Evolutionary conservation across 2,888 invertebrate genomes (phyloP), one percentile per base, ranked within the genome.

Genomic region (Ptychoptera albimana): DNA sequence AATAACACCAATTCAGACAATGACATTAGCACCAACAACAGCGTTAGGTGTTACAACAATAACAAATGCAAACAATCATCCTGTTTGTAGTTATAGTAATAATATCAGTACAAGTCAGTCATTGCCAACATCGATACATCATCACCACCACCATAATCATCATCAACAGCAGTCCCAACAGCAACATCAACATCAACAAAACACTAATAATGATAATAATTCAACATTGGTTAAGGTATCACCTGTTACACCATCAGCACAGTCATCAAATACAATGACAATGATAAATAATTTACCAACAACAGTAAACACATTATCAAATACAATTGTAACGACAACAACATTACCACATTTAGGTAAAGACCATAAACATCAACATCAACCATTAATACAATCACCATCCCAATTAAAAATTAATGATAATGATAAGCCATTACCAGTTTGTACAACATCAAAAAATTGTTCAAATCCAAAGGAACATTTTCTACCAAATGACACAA

Each of bases 391-490:
- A n/a, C n/a, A n/a, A 32, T n/a, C 9, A 32, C 32, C 9, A 32
- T 11, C 32, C 2, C 15, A 44, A 42, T 10, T 34, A 41, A 42
- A 34, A 16, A 31, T 43, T 6, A 43, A 42, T 36, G 53, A 52
- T 42, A 23, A 42, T 34, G 48, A 48, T 16, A 64, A 62, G 45
- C 59, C 64, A 47, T 54, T 65, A 47, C 66, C 66, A 2, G 64
- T 65, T 40, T 64, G 65, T 50, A 66, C 66, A 43, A 65, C 65
- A 46, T 64, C 64, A 15, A 66, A 65, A 51, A 66, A 66, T 49
- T 66, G 66, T 44, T 55, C 60, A 37, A 66, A 65, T 55, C 65
- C 65, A 37, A 64, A 61, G 49, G 66, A 66, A 49, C 66, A 65
- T 51, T 66, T 66, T 48, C 52, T 66, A 50, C 65, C 66, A 46